Conservation (phyloP, 1,140 invertebrate genomes). For the Agrilus planipennis region DNA sequence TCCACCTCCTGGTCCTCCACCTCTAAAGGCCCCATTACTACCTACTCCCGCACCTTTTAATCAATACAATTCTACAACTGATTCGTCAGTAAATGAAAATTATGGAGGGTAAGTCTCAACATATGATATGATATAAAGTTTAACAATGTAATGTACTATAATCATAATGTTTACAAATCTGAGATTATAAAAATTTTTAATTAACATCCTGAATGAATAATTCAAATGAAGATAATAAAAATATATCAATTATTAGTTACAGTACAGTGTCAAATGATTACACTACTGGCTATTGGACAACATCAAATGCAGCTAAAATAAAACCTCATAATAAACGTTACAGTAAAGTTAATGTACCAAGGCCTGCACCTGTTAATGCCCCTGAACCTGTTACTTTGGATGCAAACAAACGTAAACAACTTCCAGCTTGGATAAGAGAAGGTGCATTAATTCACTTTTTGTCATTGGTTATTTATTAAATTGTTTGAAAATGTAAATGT, state of each 20-base stretch:
- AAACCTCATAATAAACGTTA: constrained; percentile 30
- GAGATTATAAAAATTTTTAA: too few species aligned
- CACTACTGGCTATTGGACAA: constrained; percentile 27
- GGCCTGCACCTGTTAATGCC: constrained; percentile 4
- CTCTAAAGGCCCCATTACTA: constrained; percentile 33
- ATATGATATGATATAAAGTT: too few species aligned
- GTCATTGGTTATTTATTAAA: constrained; percentile 4
- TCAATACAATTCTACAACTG: constrained; percentile 25
- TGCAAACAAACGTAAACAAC: constrained; percentile 76
- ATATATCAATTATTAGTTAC: constrained; percentile 10
- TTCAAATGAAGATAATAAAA: too few species aligned
- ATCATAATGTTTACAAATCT: too few species aligned
- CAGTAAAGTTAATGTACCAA: constrained; percentile 30
- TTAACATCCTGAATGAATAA: too few species aligned
- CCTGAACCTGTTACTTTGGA: constrained; percentile 45
- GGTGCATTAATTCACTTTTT: constrained; percentile 36
- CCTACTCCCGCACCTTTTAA: constrained; percentile 33
- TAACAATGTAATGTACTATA: too few species aligned
- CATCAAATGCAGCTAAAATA: constrained; percentile 23
- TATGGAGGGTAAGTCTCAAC: constrained; percentile 18
- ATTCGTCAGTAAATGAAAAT: constrained; percentile 21
- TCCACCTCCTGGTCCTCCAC: constrained; percentile 34
- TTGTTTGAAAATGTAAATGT: too few species aligned
- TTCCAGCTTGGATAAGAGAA: constrained; percentile 93
- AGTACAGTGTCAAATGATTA: constrained; percentile 14